Evolutionary conservation across 23 tunicate species (phyloP).

Genomic region (Phallusia fumigata): DNA sequence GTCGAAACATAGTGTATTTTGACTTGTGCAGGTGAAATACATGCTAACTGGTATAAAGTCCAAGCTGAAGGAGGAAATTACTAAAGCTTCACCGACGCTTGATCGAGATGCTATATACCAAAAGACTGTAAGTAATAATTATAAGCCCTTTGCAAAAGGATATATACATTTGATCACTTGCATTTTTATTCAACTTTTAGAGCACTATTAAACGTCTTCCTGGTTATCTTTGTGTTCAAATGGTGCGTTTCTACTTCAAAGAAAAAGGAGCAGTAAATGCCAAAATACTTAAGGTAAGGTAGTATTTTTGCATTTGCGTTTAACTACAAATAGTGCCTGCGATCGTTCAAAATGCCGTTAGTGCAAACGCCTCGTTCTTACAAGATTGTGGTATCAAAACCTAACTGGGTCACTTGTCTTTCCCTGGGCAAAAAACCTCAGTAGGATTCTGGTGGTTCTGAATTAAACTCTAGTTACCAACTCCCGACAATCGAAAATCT

Average conservation of each 20-base stretch:
- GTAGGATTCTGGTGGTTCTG: no score
- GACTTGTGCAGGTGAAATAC: slow-evolving; percentile 73
- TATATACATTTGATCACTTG: no score
- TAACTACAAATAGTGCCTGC: no score
- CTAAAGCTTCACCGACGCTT: slow-evolving; percentile 70
- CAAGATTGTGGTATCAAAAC: no score
- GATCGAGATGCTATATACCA: slow-evolving; percentile 80
- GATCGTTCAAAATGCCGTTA: no score
- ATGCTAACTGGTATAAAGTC: slow-evolving; percentile 91
- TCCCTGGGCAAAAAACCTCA: no score
- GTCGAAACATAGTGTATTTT: background rate
- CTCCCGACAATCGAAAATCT: no score
- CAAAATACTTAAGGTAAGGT: slow-evolving; percentile 79
- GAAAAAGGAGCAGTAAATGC: slow-evolving; percentile 81
- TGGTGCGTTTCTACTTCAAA: slow-evolving; percentile 94
- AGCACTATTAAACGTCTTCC: slow-evolving; percentile 80
- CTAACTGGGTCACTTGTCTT: no score
- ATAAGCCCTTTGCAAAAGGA: no score
- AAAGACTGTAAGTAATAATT: slow-evolving; percentile 69
- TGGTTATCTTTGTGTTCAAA: slow-evolving; percentile 82
- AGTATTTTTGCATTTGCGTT: no score
- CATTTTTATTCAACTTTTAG: slow-evolving; percentile 36
- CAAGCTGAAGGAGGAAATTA: slow-evolving; percentile 63
- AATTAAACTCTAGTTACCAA: no score
- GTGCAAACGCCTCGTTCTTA: no score